Evolutionary conservation across 2,888 invertebrate species (phyloP).

Genomic region (Sycophila texana): DNA sequence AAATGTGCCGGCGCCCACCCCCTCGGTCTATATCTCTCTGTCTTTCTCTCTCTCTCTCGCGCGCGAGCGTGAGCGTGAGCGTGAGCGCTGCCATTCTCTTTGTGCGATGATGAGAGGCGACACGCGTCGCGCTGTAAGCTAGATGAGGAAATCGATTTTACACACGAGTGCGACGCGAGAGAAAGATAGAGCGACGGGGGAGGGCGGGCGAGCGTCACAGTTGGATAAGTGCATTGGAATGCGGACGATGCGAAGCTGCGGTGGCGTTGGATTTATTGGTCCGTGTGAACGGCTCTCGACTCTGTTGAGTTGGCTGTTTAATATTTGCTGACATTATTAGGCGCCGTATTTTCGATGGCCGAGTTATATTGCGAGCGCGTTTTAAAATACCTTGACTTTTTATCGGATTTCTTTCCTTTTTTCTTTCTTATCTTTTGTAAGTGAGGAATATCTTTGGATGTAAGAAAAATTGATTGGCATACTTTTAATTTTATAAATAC

Average conservation of each 20-base stretch:
- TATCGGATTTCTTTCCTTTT: too few relatives aligned
- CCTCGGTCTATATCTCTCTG: too few relatives aligned
- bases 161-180: neutral
- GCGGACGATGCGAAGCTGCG: neutral
- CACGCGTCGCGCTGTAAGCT: neutral
- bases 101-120: neutral
- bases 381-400: too few relatives aligned
- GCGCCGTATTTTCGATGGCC: neutral
- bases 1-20: too few relatives aligned
- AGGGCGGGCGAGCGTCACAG: neutral
- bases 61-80: too few relatives aligned
- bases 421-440: too few relatives aligned
- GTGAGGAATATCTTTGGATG: too few relatives aligned
- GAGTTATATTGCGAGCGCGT: neutral
- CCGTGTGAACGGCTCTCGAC: neutral
- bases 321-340: neutral
- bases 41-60: neutral
- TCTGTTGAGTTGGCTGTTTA: too few relatives aligned
- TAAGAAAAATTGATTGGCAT: too few relatives aligned
- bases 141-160: constrained; percentile 8
- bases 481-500: too few relatives aligned
- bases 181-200: neutral
- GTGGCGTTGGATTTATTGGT: constrained; percentile 9
- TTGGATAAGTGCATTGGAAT: constrained; percentile 3
- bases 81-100: too few relatives aligned